Conservation (phyloP, 1,140 invertebrate genomes). For the Diprion similis region DNA sequence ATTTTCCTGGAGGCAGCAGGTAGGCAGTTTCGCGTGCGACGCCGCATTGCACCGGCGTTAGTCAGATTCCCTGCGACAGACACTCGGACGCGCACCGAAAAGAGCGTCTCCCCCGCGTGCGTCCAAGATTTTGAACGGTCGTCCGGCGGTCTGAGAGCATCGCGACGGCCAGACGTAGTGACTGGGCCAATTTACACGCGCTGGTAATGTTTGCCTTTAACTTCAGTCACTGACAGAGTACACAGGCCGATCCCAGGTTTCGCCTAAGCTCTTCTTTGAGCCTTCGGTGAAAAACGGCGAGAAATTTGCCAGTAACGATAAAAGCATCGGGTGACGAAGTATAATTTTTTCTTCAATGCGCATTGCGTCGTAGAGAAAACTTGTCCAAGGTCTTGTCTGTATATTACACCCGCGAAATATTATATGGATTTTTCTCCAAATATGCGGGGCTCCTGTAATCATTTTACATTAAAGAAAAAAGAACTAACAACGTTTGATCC, state of each 20-base stretch:
- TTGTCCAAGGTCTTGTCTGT: too few relatives aligned
- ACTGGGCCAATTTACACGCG: constrained; percentile 6
- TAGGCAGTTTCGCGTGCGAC: not conserved
- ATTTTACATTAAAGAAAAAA: too few relatives aligned
- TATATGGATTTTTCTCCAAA: too few relatives aligned
- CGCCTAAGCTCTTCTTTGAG: not conserved
- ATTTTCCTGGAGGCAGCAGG: not conserved
- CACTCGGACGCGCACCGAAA: constrained; percentile 4
- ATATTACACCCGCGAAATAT: too few relatives aligned
- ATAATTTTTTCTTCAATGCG: too few relatives aligned
- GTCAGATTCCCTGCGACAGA: not conserved
- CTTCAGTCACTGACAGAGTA: not conserved
- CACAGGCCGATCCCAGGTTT: not conserved
- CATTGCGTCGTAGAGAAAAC: too few relatives aligned
- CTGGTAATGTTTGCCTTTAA: constrained; percentile 4
- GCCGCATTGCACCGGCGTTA: not conserved
- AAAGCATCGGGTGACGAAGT: too few relatives aligned
- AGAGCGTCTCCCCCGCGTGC: not conserved
- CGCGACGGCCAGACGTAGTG: constrained; percentile 6
- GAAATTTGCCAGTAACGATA: not conserved
- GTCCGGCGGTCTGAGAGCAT: constrained; percentile 4
- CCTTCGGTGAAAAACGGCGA: not conserved
- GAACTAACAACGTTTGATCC: too few relatives aligned
- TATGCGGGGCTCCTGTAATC: too few relatives aligned
- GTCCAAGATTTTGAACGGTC: constrained; percentile 1